These are phyloP conservation scores for Epinotia brunnichana DNA, from an alignment of 2,888 invertebrate species.

Conservation along the genomic window DNA sequence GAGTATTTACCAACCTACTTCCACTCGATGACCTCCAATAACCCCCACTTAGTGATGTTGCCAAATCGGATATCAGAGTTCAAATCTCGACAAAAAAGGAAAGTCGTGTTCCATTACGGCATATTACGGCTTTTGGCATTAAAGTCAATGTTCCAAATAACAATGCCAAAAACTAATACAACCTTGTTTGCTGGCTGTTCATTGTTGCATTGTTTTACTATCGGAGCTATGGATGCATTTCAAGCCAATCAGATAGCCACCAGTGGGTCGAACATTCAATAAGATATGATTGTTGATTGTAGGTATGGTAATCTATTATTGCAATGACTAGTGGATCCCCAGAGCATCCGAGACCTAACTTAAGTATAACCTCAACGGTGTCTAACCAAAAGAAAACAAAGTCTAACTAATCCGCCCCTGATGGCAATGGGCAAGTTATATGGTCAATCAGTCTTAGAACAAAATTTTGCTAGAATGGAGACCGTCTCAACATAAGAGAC, in stretches of 20 bases:
- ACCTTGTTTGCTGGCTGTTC: slow-evolving; percentile 8
- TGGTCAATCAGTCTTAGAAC: too few species aligned
- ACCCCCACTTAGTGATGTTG: slow-evolving; percentile 25
- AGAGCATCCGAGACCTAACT: too few species aligned
- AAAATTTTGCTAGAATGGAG: too few species aligned
- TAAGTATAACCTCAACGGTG: too few species aligned
- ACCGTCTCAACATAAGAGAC: too few species aligned
- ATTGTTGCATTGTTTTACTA: slow-evolving; percentile 28
- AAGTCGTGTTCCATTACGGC: slow-evolving; percentile 32
- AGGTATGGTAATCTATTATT: too few species aligned
- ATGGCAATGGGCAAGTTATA: too few species aligned
- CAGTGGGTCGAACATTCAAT: slow-evolving; percentile 10
- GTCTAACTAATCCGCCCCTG: too few species aligned
- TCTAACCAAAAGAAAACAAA: too few species aligned
- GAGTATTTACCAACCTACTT: neutral
- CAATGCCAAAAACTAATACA: slow-evolving; percentile 23
- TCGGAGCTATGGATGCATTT: slow-evolving; percentile 6
- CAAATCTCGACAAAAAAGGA: slow-evolving; percentile 31
- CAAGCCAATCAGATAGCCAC: slow-evolving; percentile 24
- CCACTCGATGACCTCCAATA: slow-evolving; percentile 19
- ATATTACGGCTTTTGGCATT: slow-evolving; percentile 28
- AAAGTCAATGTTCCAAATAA: slow-evolving; percentile 12
- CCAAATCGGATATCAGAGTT: slow-evolving; percentile 31
- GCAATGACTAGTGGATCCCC: too few species aligned
- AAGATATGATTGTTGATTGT: neutral